Evolutionary conservation across 2,113 vertebrate species (phyloP).

Genomic region (Zapornia atra): DNA sequence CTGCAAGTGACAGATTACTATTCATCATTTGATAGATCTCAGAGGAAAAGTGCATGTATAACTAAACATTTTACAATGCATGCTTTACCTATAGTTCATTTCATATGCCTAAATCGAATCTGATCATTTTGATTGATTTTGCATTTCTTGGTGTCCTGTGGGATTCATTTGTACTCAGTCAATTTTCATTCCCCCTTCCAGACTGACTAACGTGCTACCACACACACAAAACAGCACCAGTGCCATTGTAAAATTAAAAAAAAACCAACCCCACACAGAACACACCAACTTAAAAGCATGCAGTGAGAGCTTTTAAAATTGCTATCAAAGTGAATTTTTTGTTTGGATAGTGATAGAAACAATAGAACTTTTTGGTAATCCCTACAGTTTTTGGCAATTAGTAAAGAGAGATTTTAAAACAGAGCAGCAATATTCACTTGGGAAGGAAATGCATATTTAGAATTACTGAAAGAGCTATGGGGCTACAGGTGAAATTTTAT

Average conservation of each 20-base stretch:
- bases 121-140: background rate
- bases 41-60: background rate
- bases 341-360: background rate
- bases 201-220: background rate
- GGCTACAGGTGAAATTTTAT: background rate
- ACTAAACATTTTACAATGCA: background rate
- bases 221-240: background rate
- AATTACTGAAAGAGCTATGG: background rate
- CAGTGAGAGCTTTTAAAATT: background rate
- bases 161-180: background rate
- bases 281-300: background rate
- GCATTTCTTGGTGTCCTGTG: background rate
- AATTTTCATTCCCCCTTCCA: background rate
- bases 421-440: background rate
- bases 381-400: background rate
- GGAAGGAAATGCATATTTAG: background rate
- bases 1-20: background rate
- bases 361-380: background rate
- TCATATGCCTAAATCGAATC: background rate
- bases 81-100: background rate
- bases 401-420: background rate
- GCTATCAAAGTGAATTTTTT: background rate
- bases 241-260: background rate
- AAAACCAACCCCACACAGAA: background rate
- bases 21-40: background rate